Evolutionary conservation across 2,797 vertebrate species (phyloP).

Genomic region (Ataeniobius toweri): DNA sequence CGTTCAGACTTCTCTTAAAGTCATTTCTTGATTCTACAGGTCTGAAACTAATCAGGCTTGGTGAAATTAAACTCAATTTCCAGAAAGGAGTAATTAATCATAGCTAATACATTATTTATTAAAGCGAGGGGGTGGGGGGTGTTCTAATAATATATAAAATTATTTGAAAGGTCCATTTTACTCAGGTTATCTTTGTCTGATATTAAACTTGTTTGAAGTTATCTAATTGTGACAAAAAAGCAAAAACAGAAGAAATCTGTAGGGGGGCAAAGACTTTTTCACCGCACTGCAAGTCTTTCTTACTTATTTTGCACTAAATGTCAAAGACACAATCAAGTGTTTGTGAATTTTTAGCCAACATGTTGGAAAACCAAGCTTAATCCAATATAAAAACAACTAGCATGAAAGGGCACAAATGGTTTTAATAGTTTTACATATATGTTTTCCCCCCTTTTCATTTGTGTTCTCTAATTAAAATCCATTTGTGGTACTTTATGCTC

Average conservation of each 20-base stretch:
- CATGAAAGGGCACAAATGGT: constrained; percentile 69
- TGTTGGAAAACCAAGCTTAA: constrained; percentile 58
- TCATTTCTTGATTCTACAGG: neutral
- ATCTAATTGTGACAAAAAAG: neutral
- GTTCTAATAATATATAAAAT: neutral
- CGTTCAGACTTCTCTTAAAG: neutral
- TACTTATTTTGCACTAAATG: constrained; percentile 80
- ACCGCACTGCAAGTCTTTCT: constrained; percentile 47
- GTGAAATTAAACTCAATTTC: neutral
- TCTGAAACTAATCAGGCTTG: neutral
- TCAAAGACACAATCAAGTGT: constrained; percentile 77
- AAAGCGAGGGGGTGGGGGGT: neutral
- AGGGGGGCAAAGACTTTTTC: constrained; percentile 11
- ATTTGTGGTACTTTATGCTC: constrained; percentile 75
- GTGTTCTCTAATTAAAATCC: constrained; percentile 54
- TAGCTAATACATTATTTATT: neutral
- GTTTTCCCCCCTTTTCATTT: constrained; percentile 35
- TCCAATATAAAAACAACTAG: constrained; percentile 56
- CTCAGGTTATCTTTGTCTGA: constrained; percentile 4
- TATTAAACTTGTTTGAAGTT: neutral
- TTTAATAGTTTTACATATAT: constrained; percentile 16
- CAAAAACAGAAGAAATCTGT: neutral
- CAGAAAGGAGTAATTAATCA: neutral
- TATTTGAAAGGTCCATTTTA: neutral
- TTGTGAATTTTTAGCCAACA: constrained; percentile 67